These are phyloP conservation scores for Melipona quadrifasciata DNA, from an alignment of 1,140 invertebrate genomes.

Conservation along the genomic window DNA sequence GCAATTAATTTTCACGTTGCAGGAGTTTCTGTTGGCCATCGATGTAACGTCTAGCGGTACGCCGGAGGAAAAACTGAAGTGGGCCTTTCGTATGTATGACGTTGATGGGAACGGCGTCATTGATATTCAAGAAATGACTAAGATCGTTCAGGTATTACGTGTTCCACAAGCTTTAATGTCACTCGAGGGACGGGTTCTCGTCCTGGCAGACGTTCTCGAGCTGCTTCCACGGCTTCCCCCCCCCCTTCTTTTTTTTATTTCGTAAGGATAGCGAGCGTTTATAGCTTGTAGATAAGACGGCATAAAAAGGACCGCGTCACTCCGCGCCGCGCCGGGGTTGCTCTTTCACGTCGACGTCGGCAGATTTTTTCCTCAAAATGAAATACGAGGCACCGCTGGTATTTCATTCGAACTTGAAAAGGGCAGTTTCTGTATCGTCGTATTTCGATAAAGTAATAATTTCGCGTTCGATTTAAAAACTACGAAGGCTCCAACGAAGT, in stretches of 20 bases:
- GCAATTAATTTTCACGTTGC: constrained; percentile 74
- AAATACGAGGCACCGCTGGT: neutral
- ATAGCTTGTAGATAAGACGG: neutral
- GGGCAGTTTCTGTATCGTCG: neutral
- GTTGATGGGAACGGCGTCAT: constrained; percentile 99
- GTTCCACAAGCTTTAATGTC: constrained; percentile 21
- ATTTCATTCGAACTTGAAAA: neutral
- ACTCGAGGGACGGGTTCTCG: no score
- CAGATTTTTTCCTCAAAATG: neutral
- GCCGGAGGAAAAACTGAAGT: constrained; percentile 99
- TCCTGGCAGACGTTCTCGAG: neutral
- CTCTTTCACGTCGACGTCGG: neutral
- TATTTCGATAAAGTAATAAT: neutral
- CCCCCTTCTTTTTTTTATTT: neutral
- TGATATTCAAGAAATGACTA: constrained; percentile 97
- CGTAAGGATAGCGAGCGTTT: neutral
- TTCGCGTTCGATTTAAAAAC: neutral
- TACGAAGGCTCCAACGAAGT: no score
- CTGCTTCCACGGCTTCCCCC: neutral
- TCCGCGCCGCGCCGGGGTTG: no score
- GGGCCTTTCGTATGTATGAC: constrained; percentile 99
- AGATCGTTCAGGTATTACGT: constrained; percentile 92
- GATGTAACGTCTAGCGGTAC: constrained; percentile 99
- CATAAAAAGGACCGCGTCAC: neutral
- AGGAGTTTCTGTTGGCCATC: constrained; percentile 98